These are phyloP conservation scores for Palaemon carinicauda DNA, from an alignment of 1,140 invertebrate species.

Conservation along the genomic window DNA sequence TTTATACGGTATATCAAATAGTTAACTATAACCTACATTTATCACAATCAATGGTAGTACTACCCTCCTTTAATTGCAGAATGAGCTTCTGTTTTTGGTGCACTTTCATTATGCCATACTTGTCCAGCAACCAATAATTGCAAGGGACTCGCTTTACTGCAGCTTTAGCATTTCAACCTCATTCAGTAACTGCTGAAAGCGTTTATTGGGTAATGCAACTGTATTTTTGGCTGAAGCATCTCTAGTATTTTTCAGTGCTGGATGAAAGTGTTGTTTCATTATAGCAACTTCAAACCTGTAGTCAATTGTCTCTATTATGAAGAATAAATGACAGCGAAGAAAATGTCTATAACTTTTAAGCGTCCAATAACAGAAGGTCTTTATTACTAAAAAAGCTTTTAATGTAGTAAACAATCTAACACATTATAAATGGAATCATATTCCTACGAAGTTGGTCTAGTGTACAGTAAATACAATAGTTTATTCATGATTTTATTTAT, in stretches of 20 bases:
- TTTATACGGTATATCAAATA: not conserved
- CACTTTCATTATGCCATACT: not conserved
- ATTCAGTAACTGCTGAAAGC: not conserved
- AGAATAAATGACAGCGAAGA: no score
- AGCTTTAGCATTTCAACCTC: not conserved
- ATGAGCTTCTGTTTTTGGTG: not conserved
- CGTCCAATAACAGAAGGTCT: no score
- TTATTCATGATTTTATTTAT: no score
- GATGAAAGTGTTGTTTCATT: not conserved
- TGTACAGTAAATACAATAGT: no score
- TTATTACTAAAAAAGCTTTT: no score
- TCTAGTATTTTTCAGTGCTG: not conserved
- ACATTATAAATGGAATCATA: no score
- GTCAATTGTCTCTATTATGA: no score
- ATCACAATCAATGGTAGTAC: not conserved
- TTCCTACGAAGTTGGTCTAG: no score
- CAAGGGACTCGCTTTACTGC: not conserved
- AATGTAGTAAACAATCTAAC: no score
- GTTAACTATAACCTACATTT: not conserved
- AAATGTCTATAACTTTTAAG: no score
- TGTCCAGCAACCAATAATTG: constrained; percentile 1
- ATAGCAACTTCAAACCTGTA: no score
- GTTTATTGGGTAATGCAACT: no score
- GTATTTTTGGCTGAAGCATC: not conserved
- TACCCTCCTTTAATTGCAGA: not conserved